These are phyloP conservation scores for Sinonovacula constricta DNA, from an alignment of 1,140 invertebrate genomes.

Conservation along the genomic window DNA sequence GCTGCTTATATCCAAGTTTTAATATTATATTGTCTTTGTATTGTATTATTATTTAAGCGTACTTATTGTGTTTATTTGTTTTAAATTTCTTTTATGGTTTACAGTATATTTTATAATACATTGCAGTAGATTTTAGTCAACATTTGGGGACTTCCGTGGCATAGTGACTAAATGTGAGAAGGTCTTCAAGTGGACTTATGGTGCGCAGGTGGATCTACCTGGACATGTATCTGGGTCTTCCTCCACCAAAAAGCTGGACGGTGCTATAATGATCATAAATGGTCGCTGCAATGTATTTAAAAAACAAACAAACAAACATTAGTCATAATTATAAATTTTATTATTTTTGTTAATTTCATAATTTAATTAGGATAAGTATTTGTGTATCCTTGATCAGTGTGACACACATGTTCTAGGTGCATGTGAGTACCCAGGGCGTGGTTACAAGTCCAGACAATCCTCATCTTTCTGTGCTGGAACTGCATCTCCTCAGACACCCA, in stretches of 20 bases:
- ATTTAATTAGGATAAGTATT: neutral
- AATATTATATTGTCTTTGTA: no score
- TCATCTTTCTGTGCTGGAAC: slow-evolving; percentile 68
- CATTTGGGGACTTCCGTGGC: neutral
- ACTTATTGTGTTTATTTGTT: no score
- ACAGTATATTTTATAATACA: no score
- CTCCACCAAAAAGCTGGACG: no score
- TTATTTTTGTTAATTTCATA: neutral
- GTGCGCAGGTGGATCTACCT: neutral
- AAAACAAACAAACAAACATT: neutral
- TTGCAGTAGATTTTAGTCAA: no score
- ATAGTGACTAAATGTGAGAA: neutral
- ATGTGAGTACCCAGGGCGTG: slow-evolving; percentile 66
- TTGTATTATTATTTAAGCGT: no score
- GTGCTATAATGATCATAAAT: neutral
- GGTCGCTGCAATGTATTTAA: neutral
- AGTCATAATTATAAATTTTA: neutral
- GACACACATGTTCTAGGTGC: slow-evolving; percentile 55
- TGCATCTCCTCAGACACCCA: slow-evolving; percentile 66
- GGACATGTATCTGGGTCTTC: neutral
- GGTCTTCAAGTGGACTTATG: neutral
- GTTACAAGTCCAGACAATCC: slow-evolving; percentile 45
- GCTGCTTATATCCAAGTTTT: no score
- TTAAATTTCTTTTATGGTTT: no score
- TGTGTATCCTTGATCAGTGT: neutral